These are phyloP conservation scores for Coregonus clupeaformis DNA, from an alignment of 2,113 vertebrate genomes.

Conservation along the genomic window DNA sequence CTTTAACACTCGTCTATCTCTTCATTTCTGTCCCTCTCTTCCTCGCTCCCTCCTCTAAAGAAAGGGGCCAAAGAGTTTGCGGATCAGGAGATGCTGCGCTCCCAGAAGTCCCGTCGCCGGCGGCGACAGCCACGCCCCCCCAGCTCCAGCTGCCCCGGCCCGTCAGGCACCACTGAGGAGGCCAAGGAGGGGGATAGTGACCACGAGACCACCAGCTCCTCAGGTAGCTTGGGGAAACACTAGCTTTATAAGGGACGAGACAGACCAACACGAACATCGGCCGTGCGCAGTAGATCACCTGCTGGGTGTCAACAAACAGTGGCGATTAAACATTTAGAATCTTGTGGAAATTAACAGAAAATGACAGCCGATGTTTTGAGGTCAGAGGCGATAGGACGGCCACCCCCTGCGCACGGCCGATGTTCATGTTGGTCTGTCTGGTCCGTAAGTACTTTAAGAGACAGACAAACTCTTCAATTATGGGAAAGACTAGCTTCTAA, in stretches of 20 bases:
- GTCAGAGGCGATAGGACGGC: too few species aligned
- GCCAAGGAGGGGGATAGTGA: constrained; percentile 90
- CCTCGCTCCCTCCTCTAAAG: constrained; percentile 63
- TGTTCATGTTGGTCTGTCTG: too few species aligned
- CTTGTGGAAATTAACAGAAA: too few species aligned
- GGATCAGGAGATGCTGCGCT: constrained; percentile 85
- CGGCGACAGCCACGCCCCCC: constrained; percentile 77
- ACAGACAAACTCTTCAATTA: too few species aligned
- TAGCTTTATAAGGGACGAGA: neutral
- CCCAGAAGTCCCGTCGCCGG: constrained; percentile 84
- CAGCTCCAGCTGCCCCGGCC: constrained; percentile 75
- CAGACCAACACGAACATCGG: too few species aligned
- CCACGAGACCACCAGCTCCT: constrained; percentile 93
- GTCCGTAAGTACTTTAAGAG: too few species aligned
- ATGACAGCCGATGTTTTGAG: too few species aligned
- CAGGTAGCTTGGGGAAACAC: constrained; percentile 72
- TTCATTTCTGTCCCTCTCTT: neutral
- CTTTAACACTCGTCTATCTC: constrained; percentile 3
- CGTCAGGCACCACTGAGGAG: constrained; percentile 76
- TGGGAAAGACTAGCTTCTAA: too few species aligned
- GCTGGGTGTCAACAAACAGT: neutral
- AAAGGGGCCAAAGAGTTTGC: constrained; percentile 98
- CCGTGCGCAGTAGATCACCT: neutral
- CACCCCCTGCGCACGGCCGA: too few species aligned
- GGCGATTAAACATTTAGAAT: too few species aligned